Evolutionary conservation across 2,888 invertebrate species (phyloP), one percentile per base, ranked within the genome.

Genomic region (Limnephilus auricula): DNA sequence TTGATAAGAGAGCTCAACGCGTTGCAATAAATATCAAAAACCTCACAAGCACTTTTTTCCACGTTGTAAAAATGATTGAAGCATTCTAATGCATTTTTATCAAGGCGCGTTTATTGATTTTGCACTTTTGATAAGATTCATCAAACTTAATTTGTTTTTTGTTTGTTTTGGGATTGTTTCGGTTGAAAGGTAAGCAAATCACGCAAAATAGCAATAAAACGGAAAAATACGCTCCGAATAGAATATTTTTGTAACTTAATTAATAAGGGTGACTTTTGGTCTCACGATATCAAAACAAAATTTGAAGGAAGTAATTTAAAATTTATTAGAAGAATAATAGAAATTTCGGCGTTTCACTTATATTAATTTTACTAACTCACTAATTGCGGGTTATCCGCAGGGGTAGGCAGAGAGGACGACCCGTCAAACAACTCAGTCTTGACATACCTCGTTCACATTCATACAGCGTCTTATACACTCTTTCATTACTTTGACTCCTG

Each of bases 121-220:
- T 25, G 25, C 3, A 0, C 9, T 40, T 85, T 85, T 30, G 85
- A 40, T 40, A n/a, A 40, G 4, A 30, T 13, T 30, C 6, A 45
- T 40, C 13, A 2, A 30, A 85, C 85, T 85, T 10, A 32, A 82
- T 34, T 15, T 34, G 82, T 1, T 37, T 25, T 82, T 34, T 34
- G 82, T 34, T 32, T 15, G 15, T 5, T 40, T 30, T 3, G 40
- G 37, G 40, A 40, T 85, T 31, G 85, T 45, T 40, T 37, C 82
- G 32, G 82, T 45, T 82, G 89, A 32, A 30, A 50, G 45, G 18
- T 32, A 40, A 13, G 18, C 30, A n/a, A 87, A 90, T 87, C 90
- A 90, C 90, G 90, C 90, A 80, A 90, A 87, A 79, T 50, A 34
- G 79, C 79, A 79, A 90, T 90, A 90, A 90, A 90, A 85, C 25